phyloP scores from a whole-genome alignment of 2,888 invertebrate species.

The Lithophane leautieri region DNA sequence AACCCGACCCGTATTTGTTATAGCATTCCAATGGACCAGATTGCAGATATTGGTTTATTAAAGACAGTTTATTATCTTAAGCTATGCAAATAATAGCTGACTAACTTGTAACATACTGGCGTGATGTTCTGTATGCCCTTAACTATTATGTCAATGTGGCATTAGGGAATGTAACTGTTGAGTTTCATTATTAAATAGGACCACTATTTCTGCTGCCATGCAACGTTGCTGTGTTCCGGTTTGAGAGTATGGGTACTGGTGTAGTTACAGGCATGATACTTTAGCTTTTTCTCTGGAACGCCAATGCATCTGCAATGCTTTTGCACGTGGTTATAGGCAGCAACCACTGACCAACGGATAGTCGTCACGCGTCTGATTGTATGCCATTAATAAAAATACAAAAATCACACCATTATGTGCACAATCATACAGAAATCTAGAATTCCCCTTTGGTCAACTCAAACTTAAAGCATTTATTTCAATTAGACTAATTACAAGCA shows the following conservation, averaged over 20 bases:
- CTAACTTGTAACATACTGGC: not conserved
- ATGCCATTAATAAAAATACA: not conserved
- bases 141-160: too few species aligned
- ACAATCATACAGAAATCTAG: not conserved
- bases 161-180: too few species aligned
- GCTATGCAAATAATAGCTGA: not conserved
- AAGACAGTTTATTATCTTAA: conserved; percentile 18
- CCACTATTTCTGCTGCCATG: not conserved
- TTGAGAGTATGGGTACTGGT: not conserved
- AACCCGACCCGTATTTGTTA: conserved; percentile 29
- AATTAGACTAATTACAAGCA: too few species aligned
- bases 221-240: not conserved
- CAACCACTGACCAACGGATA: too few species aligned
- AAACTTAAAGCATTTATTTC: too few species aligned
- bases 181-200: too few species aligned
- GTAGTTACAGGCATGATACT: not conserved
- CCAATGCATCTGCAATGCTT: too few species aligned
- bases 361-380: not conserved
- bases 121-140: not conserved
- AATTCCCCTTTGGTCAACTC: not conserved
- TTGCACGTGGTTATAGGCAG: too few species aligned
- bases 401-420: not conserved
- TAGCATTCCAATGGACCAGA: conserved; percentile 12
- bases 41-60: conserved; percentile 30
- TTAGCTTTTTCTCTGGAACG: too few species aligned